Evolutionary conservation across 1,140 invertebrate species (phyloP), one percentile per base, ranked within the genome.

Genomic region (Danaus plexippus): DNA sequence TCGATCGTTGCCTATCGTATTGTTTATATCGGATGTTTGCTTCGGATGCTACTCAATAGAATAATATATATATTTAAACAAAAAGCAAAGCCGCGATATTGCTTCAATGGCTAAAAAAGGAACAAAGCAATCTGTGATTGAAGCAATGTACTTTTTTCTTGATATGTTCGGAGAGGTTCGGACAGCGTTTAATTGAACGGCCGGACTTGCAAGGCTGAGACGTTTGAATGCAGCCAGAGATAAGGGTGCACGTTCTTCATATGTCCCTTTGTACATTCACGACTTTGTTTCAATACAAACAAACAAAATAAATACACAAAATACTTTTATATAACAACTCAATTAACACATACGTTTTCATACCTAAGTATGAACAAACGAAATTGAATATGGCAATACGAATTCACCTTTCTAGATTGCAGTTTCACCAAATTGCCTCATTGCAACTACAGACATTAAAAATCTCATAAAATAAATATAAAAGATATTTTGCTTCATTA

Each of bases 81-180:
- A 69, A 76, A 73, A 32, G 7, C 22, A 32, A 75, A 71, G 63
- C 51, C 54, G 61, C 57, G 64, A 72, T 78, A 78, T 74, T 76
- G 74, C 73, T 77, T 82, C 77, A 79, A 85, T 83, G 80, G 74
- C 73, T 71, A 73, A 67, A 85, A 78, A 77, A 72, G 57, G 62
- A 82, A 64, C 63, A 76, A 77, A 73, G 71, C 55, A 50, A 48
- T 54, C 48, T 32, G 61, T 63, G 69, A 72, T 77, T 58, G 61
- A 71, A 72, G 49, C 66, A 63, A 75, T 73, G 44, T 18, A 47
- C 44, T 57, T 77, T 81, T 76, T 73, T 68, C 58, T 61, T 66
- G 53, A 70, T 65, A 75, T 64, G 69, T 75, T 67, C 22, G 66
- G 65, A 55, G 59, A 66, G 72, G 70, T 71, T 61, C 66, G 66